Conservation (phyloP, 2,113 vertebrate species). For the Astatoreochromis straeleni region DNA sequence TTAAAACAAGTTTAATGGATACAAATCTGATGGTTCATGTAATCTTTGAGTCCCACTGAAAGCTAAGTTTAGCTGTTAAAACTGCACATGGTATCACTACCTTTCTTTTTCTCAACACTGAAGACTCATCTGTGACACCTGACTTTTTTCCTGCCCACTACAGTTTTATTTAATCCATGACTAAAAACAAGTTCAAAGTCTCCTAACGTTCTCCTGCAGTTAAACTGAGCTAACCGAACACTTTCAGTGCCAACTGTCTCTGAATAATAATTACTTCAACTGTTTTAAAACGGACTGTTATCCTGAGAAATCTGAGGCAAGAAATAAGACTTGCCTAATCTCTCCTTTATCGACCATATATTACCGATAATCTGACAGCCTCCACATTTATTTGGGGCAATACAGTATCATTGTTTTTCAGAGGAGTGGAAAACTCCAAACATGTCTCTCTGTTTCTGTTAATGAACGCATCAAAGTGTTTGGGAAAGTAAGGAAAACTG, state of each 20-base stretch:
- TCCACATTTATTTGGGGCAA: neutral
- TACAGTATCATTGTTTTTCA: neutral
- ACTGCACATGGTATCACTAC: neutral
- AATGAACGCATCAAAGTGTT: fast-evolving
- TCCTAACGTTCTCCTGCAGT: neutral
- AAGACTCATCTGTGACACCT: neutral
- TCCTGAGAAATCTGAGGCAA: neutral
- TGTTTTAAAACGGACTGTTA: neutral
- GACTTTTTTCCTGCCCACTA: neutral
- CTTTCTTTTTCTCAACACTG: neutral
- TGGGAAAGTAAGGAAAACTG: neutral
- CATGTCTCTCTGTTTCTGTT: neutral
- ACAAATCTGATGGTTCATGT: neutral
- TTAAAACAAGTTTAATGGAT: neutral
- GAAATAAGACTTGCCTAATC: neutral
- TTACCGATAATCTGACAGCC: neutral
- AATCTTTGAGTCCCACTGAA: neutral
- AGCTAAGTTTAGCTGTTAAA: neutral
- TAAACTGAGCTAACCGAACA: neutral
- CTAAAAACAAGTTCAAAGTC: neutral
- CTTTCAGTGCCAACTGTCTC: neutral
- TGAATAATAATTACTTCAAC: neutral
- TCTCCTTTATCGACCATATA: neutral
- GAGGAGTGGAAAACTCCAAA: neutral
- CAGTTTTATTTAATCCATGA: neutral